phyloP scores from a whole-genome alignment of 2,113 vertebrate species.

The Rhinichthys klamathensis region DNA sequence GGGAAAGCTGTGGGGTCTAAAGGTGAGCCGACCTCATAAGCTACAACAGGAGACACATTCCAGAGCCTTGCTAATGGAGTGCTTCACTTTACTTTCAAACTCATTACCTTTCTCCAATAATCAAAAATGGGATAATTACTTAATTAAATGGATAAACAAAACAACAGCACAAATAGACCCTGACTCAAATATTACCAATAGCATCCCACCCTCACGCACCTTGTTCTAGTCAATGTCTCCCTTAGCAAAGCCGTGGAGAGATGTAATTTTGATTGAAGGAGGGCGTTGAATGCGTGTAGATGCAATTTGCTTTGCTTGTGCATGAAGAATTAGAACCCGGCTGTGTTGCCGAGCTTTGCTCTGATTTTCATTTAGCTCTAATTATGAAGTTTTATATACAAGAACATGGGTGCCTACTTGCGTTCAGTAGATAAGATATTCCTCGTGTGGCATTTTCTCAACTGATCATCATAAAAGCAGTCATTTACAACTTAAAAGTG shows the following conservation, averaged over 20 bases:
- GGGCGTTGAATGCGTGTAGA: background rate
- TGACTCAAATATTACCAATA: slow-evolving; percentile 44
- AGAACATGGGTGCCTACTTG: background rate
- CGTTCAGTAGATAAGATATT: slow-evolving; percentile 26
- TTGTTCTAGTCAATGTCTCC: slow-evolving; percentile 25
- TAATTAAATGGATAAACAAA: slow-evolving; percentile 46
- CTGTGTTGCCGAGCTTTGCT: slow-evolving; percentile 7
- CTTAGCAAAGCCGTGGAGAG: slow-evolving; percentile 17
- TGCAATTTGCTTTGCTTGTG: slow-evolving; percentile 39
- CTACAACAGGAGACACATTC: slow-evolving; percentile 1
- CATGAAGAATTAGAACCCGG: slow-evolving; percentile 12
- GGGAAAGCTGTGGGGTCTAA: slow-evolving; percentile 29
- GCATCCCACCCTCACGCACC: slow-evolving; percentile 9
- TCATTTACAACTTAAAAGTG: background rate
- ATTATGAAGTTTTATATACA: slow-evolving; percentile 34
- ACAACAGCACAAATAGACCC: slow-evolving; percentile 34
- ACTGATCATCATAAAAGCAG: slow-evolving; percentile 20
- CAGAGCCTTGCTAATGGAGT: slow-evolving; percentile 39
- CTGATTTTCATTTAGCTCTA: slow-evolving; percentile 35
- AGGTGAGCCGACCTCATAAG: slow-evolving; percentile 13
- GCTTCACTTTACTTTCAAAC: slow-evolving; percentile 49
- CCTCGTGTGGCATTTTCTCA: slow-evolving; percentile 1
- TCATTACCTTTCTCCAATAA: slow-evolving; percentile 45
- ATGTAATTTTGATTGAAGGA: slow-evolving; percentile 45
- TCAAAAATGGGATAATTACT: slow-evolving; percentile 38